A percentile compares a stretch with the other conserved stretches of the same genome.
Evolutionary conservation across 1,140 invertebrate genomes (phyloP).

Genomic region (Heliconius eleuchia): DNA sequence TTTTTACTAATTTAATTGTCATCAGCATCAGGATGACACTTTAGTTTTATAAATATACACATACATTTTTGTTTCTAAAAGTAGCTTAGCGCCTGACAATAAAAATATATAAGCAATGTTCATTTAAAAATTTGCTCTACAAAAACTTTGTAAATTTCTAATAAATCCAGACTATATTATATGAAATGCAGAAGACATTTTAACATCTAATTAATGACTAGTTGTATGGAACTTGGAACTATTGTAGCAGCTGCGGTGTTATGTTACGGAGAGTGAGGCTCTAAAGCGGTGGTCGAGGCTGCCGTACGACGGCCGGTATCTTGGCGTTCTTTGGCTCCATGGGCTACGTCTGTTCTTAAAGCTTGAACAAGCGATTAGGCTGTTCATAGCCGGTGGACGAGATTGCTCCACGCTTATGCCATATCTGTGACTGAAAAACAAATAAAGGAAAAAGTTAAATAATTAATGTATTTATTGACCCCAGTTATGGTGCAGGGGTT

Average conservation of each 20-base stretch:
- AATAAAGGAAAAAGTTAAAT: neutral
- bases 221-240: neutral
- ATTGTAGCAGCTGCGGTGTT: slow-evolving; percentile 16
- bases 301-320: slow-evolving; percentile 68
- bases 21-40: no score
- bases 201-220: neutral
- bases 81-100: no score
- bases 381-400: slow-evolving; percentile 86
- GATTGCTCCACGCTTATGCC: slow-evolving; percentile 83
- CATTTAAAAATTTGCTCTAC: neutral
- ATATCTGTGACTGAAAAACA: slow-evolving; percentile 61
- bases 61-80: no score
- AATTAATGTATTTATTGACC: no score
- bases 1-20: no score
- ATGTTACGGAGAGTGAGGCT: slow-evolving; percentile 54
- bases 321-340: slow-evolving; percentile 78
- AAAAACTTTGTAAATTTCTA: neutral
- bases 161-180: neutral
- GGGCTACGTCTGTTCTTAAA: slow-evolving; percentile 87
- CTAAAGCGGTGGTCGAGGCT: slow-evolving; percentile 65
- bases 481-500: no score
- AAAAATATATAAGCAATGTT: no score
- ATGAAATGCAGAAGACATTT: neutral
- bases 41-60: no score
- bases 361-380: slow-evolving; percentile 88